Evolutionary conservation across 2,113 vertebrate species (phyloP), one percentile per base, ranked within the genome.

Genomic region (Cyprinus carpio): DNA sequence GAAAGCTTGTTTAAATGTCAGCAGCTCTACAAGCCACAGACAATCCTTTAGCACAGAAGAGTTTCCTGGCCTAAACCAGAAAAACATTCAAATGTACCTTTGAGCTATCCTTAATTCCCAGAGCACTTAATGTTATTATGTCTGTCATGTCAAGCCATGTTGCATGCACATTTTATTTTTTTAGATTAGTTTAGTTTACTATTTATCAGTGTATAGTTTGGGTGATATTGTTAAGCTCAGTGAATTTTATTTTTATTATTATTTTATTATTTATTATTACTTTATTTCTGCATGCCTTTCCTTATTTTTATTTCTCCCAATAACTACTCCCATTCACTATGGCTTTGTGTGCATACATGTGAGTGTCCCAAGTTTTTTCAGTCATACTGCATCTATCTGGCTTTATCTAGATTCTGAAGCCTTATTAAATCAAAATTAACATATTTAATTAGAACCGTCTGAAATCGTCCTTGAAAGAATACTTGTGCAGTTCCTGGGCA

Each of bases 341-440:
- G 60, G 60, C 2, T 64, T 27, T 64, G n/a, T 64, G 60, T 18
- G 27, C 64, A 31, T 65, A 29, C 25, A 67, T 27, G 46, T 34
- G 78, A 74, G n/a, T 31, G 18, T 65, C 4, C n/a, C 49, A 6
- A 16, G 49, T 25, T 34, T 80, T 80, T 88, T 60, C 75, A 69
- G 18, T 75, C 37, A 56, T 54, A n/a, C 12, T 71, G 31, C 62
- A 51, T 65, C 16, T 40, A 9, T 40, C 40, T 9, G 40, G 40
- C 40, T 40, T 40, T 8, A 40, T 40, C 40, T 40, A 7, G 40
- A 37, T 46, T 13, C 16, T 58, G 76, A 60, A 1, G 51, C 31
- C 62, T 75, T 78, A 82, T 88, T 43, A 84, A 75, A 78, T 82
- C 69, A 27, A 58, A 86, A 81, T 40, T 9, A 79, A 81, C 29